Percentiles rank a stretch among this genome's conserved stretches.
These are phyloP conservation scores for Petromus typicus DNA, from an alignment of 2,113 vertebrate genomes.

Conservation along the genomic window DNA sequence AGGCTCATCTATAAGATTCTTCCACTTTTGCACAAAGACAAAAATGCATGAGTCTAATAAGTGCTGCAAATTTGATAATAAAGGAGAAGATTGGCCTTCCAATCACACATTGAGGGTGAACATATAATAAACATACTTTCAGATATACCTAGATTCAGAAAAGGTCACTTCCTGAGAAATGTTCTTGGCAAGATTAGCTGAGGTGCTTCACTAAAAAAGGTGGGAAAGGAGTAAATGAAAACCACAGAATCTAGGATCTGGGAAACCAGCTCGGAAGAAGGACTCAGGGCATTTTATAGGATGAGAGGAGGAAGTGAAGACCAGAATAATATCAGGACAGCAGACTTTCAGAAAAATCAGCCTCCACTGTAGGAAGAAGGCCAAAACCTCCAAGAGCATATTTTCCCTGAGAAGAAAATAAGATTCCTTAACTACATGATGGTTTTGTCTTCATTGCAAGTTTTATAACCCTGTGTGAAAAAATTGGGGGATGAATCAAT, in stretches of 20 bases:
- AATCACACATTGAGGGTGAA: background rate
- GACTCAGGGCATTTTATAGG: background rate
- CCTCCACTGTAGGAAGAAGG: too few relatives aligned
- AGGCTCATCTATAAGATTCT: background rate
- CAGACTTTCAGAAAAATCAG: background rate
- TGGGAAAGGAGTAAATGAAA: background rate
- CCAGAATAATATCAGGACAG: background rate
- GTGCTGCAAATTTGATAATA: background rate
- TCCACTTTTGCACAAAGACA: background rate
- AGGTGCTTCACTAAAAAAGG: background rate
- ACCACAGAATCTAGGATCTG: background rate
- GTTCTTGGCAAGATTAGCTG: background rate
- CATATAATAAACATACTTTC: conserved; percentile 21
- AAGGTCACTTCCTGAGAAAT: background rate
- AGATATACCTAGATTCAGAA: background rate
- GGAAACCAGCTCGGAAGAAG: background rate
- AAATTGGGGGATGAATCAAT: background rate
- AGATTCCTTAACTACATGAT: background rate
- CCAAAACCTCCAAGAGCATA: background rate
- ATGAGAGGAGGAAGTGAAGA: background rate
- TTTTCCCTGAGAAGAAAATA: fast-evolving
- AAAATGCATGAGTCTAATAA: background rate
- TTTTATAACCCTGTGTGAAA: background rate
- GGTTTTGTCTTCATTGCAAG: background rate
- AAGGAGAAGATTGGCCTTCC: background rate